Percentiles rank a stretch among this genome's conserved stretches.
phyloP scores from a whole-genome alignment of 2,797 vertebrate genomes.

The Cyclura pinguis region DNA sequence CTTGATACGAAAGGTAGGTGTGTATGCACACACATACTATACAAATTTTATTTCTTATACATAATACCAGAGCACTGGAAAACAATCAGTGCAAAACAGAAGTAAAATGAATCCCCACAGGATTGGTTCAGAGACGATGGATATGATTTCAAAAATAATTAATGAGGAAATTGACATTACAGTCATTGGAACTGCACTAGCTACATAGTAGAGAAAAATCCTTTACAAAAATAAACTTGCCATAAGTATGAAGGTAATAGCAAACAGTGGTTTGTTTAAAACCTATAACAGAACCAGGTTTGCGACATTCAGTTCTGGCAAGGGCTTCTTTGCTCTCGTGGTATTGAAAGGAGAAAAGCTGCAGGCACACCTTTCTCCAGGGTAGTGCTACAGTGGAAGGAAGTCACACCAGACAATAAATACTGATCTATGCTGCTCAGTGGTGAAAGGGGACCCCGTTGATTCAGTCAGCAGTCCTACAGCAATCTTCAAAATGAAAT shows the following conservation, averaged over 20 bases:
- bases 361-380: background rate
- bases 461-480: background rate
- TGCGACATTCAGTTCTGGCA: background rate
- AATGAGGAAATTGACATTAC: background rate
- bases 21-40: background rate
- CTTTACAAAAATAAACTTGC: background rate
- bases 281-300: background rate
- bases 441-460: background rate
- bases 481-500: background rate
- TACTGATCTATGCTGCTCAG: background rate
- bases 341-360: background rate
- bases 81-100: background rate
- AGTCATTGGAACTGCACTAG: background rate
- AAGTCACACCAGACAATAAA: background rate
- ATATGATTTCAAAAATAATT: background rate
- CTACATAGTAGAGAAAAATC: background rate
- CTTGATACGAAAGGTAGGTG: slow-evolving; percentile 22
- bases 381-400: background rate
- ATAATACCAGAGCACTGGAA: slow-evolving; percentile 13
- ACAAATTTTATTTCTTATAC: slow-evolving; percentile 11
- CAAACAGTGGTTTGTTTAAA: background rate
- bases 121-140: background rate
- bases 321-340: background rate
- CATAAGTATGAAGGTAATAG: background rate
- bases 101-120: background rate